These are phyloP conservation scores for Rhea pennata DNA, from an alignment of 2,113 vertebrate species.

Conservation along the genomic window DNA sequence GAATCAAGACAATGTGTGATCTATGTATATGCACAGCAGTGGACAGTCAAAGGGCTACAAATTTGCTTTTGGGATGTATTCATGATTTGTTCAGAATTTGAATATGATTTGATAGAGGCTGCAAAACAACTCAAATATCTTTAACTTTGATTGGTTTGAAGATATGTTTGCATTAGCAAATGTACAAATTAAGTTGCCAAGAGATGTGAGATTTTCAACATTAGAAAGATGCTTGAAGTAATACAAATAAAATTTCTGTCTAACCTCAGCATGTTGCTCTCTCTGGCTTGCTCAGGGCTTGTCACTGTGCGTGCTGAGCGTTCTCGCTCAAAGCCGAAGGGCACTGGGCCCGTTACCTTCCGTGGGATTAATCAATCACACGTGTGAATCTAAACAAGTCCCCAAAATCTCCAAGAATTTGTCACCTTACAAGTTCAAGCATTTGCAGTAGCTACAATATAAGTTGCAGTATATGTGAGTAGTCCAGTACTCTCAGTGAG, in stretches of 20 bases:
- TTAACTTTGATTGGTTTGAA: not conserved
- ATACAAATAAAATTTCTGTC: not conserved
- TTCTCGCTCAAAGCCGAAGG: not conserved
- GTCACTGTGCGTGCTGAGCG: not conserved
- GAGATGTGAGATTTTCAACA: not conserved
- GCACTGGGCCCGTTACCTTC: not conserved
- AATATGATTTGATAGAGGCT: not conserved
- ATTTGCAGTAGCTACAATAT: not conserved
- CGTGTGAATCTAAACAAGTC: not conserved
- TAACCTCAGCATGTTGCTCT: not conserved
- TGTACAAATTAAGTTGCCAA: not conserved
- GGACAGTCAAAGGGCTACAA: not conserved
- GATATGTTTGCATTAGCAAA: not conserved
- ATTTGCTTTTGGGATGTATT: not conserved
- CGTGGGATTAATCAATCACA: not conserved
- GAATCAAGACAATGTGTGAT: not conserved
- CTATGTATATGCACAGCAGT: fast-evolving
- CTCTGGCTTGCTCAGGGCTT: not conserved
- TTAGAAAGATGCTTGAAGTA: not conserved
- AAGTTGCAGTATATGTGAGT: not conserved
- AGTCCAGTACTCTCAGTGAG: not conserved
- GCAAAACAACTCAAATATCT: not conserved
- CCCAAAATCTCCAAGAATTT: not conserved
- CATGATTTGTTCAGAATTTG: not conserved
- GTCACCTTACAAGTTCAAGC: not conserved